phyloP scores from a whole-genome alignment of 1,140 invertebrate genomes.

The Polypedilum pembai region DNA sequence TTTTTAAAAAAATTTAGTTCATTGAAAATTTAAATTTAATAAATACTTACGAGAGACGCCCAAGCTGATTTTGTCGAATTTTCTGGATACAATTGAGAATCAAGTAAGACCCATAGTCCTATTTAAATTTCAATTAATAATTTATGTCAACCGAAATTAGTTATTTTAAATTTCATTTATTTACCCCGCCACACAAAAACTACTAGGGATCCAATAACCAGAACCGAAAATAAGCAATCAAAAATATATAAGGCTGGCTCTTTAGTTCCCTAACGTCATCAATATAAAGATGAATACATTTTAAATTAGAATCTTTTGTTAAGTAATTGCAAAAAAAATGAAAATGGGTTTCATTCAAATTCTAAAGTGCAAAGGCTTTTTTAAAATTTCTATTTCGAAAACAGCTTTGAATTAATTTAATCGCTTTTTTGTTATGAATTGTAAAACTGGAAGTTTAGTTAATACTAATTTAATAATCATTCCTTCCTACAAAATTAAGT shows the following conservation, averaged over 20 bases:
- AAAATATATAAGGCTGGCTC: conserved; percentile 66
- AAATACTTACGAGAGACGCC: conserved; percentile 65
- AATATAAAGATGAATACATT: conserved; percentile 36
- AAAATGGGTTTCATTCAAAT: no score
- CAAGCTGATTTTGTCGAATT: conserved; percentile 55
- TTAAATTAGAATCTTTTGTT: conserved; percentile 19
- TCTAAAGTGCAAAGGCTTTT: no score
- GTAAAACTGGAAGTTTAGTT: conserved; percentile 29
- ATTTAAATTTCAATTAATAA: not conserved
- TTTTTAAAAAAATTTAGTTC: no score
- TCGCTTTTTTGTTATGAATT: not conserved
- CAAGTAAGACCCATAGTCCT: conserved; percentile 68
- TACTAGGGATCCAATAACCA: conserved; percentile 72
- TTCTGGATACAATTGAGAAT: conserved; percentile 66
- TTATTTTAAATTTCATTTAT: no score
- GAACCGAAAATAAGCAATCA: conserved; percentile 78
- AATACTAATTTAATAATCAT: not conserved
- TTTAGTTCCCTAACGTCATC: conserved; percentile 53
- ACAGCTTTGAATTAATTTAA: no score
- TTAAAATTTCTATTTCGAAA: no score
- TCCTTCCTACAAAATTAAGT: not conserved
- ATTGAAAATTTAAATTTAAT: no score
- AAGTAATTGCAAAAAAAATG: not conserved
- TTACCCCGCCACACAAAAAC: conserved; percentile 74
- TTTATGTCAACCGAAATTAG: no score